Base-by-base conservation (phyloP, 2,113 vertebrate genomes). In the Camelus bactrianus region DNA sequence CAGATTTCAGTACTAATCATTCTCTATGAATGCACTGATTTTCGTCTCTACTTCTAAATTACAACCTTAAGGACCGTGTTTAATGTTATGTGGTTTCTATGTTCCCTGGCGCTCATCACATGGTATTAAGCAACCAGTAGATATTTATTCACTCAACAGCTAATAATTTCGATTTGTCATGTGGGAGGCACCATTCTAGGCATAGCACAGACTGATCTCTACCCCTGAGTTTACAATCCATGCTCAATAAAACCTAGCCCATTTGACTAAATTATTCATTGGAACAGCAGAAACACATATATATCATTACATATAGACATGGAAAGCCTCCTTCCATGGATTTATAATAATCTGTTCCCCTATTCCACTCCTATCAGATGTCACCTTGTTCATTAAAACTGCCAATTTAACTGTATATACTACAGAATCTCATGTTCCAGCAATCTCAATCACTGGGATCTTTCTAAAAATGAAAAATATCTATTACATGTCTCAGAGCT, bases 41-140 rank as follows among this genome's bases (percentile, higher is more conserved):
- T 89, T 86, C 58, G 50, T n/a, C 60, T 91, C 54, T 83, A 48
- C 13, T 89, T 81, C 72, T 70, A 85, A 93, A 70, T 81, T 67
- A 79, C 22, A 91, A 81, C 32, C 26, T 80, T 52, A 93, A 94
- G 52, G 32, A 73, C 22, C 10, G 50, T 22, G 16, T n/a, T 90
- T 89, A 81, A 38, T 48, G 28, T 69, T 73, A 65, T 5, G 38
- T 30, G 75, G 75, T 81, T 73, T 46, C 81, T 69, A 10, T 89
- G 46, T 65, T 65, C 81, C 50, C 83, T 6, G 7, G 84, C 84
- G 50, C 7, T 91, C 60, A 91, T 76, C 58, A 80, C 28, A 70
- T 5, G 17, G 6, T 32, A 35, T 32, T 83, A 75, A 80, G 46
- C 76, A 91, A 69, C 14, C 5, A 62, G 28, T 11, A 72, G 30